Evolutionary conservation across 2,888 invertebrate species (phyloP).

Genomic region (Phorcus lineatus): DNA sequence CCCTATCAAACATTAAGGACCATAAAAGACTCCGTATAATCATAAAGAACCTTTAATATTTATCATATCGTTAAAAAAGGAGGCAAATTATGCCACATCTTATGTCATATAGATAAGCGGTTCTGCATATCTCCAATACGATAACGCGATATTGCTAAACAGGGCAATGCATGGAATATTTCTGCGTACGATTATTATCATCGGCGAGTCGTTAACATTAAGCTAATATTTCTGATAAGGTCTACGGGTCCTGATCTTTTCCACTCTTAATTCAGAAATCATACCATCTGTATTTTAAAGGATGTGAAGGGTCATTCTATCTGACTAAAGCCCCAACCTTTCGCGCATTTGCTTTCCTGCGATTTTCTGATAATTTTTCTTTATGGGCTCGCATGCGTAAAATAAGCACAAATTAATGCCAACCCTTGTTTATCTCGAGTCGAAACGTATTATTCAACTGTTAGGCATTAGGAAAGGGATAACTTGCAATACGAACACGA

Average conservation of each 20-base stretch:
- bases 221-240: slow-evolving; percentile 19
- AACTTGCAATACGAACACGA: not conserved
- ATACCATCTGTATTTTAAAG: not conserved
- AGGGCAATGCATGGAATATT: too few species aligned
- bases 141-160: too few species aligned
- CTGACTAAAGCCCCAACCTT: slow-evolving; percentile 8
- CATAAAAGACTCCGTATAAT: too few species aligned
- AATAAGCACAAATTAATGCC: slow-evolving; percentile 31
- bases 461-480: not conserved
- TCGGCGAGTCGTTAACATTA: slow-evolving; percentile 16
- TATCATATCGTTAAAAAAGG: too few species aligned
- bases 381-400: slow-evolving; percentile 25
- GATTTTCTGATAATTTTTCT: slow-evolving; percentile 27
- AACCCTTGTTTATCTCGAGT: slow-evolving; percentile 14
- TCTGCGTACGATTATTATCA: too few species aligned
- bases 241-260: not conserved
- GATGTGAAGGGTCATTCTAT: slow-evolving; percentile 3
- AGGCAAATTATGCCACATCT: too few species aligned
- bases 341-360: not conserved
- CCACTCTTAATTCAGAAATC: not conserved
- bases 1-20: too few species aligned
- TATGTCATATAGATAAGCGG: too few species aligned
- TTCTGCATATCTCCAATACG: too few species aligned
- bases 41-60: too few species aligned
- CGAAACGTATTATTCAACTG: slow-evolving; percentile 1